These are phyloP conservation scores for Rissa tridactyla DNA, from an alignment of 2,113 vertebrate genomes.

Conservation along the genomic window DNA sequence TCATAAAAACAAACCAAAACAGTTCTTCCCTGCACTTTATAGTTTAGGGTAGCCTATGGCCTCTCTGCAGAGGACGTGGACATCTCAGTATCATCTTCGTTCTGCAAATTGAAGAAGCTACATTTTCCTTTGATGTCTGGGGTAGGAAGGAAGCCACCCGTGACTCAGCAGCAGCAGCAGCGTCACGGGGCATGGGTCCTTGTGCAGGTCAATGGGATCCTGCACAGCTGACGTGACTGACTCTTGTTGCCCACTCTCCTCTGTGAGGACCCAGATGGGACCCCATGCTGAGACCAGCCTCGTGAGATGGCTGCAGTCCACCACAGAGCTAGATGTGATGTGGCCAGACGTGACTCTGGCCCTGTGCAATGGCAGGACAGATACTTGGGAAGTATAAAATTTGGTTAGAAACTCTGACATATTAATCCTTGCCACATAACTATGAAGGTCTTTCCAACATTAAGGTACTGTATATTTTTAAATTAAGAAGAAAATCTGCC, in stretches of 20 bases:
- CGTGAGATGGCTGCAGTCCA: neutral
- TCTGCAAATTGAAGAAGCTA: slow-evolving; percentile 10
- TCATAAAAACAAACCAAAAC: slow-evolving; percentile 27
- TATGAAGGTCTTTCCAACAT: neutral
- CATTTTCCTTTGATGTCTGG: neutral
- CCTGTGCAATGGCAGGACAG: neutral
- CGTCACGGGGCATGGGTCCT: rapidly evolving
- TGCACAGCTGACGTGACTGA: neutral
- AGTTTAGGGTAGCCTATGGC: slow-evolving; percentile 20
- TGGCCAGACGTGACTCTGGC: neutral
- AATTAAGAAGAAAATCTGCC: neutral
- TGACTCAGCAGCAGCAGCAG: neutral
- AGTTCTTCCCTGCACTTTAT: slow-evolving; percentile 9
- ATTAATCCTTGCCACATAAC: neutral
- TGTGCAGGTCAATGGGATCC: neutral
- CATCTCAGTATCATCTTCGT: neutral
- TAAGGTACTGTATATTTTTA: neutral
- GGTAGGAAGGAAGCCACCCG: neutral
- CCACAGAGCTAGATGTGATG: neutral
- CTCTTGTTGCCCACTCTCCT: neutral
- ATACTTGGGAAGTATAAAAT: neutral
- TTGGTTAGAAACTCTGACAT: neutral
- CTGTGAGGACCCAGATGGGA: neutral
- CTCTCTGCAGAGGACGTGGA: neutral
- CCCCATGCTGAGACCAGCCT: neutral